These are phyloP conservation scores for Daubentonia madagascariensis DNA, from an alignment of 2,113 vertebrate species.

Conservation along the genomic window DNA sequence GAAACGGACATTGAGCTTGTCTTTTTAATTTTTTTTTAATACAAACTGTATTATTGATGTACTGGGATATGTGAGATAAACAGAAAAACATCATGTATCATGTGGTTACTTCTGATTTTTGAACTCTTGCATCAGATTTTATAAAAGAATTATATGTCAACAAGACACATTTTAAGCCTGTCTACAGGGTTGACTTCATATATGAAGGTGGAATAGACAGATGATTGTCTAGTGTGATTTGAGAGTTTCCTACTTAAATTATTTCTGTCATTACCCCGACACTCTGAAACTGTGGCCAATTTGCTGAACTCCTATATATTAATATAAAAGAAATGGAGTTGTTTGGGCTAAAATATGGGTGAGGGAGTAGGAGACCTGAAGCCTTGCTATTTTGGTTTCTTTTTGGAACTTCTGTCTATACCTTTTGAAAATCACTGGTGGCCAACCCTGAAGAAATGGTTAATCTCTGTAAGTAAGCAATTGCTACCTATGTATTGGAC, in stretches of 20 bases:
- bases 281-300: background rate
- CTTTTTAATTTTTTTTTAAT: no score
- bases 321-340: background rate
- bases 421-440: background rate
- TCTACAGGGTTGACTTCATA: background rate
- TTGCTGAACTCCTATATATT: background rate
- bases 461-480: background rate
- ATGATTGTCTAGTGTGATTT: background rate
- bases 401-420: background rate
- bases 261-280: background rate
- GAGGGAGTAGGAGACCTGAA: background rate
- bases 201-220: background rate
- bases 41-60: background rate
- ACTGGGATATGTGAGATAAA: background rate
- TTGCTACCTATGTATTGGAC: background rate
- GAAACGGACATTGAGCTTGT: background rate
- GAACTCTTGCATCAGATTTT: background rate
- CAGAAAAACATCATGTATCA: background rate
- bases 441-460: background rate
- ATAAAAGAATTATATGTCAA: background rate
- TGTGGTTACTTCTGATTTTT: slow-evolving; percentile 1
- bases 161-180: background rate
- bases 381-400: background rate
- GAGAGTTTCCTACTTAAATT: background rate
- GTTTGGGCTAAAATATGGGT: background rate